phyloP scores from a whole-genome alignment of 1,140 invertebrate species.

The Drosophila sproati region DNA sequence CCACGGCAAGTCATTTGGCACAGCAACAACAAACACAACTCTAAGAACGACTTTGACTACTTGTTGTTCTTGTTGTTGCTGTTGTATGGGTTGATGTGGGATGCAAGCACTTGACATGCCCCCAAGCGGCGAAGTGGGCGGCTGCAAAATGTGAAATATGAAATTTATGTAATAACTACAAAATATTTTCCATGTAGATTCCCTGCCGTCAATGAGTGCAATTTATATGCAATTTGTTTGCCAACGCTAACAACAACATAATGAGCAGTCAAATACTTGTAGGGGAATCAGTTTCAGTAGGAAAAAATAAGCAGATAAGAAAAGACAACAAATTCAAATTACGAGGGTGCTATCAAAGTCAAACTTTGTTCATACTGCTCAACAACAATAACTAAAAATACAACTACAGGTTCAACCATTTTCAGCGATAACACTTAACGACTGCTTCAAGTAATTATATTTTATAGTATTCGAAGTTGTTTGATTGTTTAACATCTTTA shows the following conservation, averaged over 20 bases:
- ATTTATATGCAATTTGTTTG: slow-evolving; percentile 75
- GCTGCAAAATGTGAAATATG: slow-evolving; percentile 54
- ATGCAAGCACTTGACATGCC: slow-evolving; percentile 40
- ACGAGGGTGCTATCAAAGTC: slow-evolving; percentile 4
- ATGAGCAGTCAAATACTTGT: slow-evolving; percentile 32
- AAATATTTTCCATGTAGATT: slow-evolving; percentile 70
- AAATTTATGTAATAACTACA: slow-evolving; percentile 61
- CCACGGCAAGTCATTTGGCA: slow-evolving; percentile 62
- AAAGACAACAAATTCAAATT: slow-evolving; percentile 26
- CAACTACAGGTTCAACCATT: not conserved
- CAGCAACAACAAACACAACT: slow-evolving; percentile 32
- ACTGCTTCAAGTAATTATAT: not conserved
- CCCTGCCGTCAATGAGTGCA: slow-evolving; percentile 63
- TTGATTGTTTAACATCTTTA: too few species aligned
- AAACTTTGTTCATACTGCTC: slow-evolving; percentile 2
- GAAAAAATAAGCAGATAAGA: not conserved
- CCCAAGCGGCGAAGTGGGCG: not conserved
- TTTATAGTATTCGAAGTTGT: not conserved
- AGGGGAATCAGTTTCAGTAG: not conserved
- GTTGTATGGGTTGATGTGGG: not conserved
- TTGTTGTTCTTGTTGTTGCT: slow-evolving; percentile 27
- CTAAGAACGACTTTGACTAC: slow-evolving; percentile 10
- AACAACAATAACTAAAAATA: not conserved
- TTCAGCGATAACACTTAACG: not conserved
- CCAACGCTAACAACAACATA: slow-evolving; percentile 36